Base-by-base conservation (phyloP, 2,113 vertebrate genomes). In the Heterotilapia buettikoferi region DNA sequence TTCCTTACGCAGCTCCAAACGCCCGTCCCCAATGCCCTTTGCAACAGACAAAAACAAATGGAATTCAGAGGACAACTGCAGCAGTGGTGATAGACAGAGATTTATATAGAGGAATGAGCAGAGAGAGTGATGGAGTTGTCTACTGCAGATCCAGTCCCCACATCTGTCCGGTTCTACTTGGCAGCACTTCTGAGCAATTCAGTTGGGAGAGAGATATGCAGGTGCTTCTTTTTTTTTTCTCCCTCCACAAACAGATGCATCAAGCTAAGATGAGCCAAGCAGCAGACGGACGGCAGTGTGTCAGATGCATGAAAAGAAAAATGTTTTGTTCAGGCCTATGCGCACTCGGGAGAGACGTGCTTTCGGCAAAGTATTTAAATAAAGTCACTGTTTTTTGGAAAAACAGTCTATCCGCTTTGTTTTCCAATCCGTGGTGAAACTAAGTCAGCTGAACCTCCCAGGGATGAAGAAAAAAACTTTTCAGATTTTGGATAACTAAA, bases 131-230 rank as follows among this genome's bases (percentile, higher is more conserved):
- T 94, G 92, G 87, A 94, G 94, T 93, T 73, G 93, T 95, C 95
- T 93, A 3, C 84, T 21, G 90, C 88, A 68, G 92, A 93, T 93
- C 87, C 94, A 93, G 92, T 90, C 87, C 80, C 84, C 95, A 94
- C 95, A 95, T 95, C 95, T 95, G 95, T 93, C 92, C 79, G 13
- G 92, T 94, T 95, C 93, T 88, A 90, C 92, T 94, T 95, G 94
- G 95, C 95, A 93, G 93, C 91, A 82, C 88, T 92, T 94, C 92
- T 93, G 89, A 95, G 90, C 87, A 90, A 92, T 94, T 94, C 93
- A 91, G 92, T 88, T 33, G 88, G 92, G 91, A 93, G 92, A 86
- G 89, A 93, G 92, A 95, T 93, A 93, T 92, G 94, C 94, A 96
- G 95, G 94, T 95, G 94, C 79, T 88, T 91, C 86, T 80, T 84